Percentiles rank a stretch among this genome's conserved stretches.
Conservation (phyloP, 2,888 invertebrate species). For the Drosophila yooni region DNA sequence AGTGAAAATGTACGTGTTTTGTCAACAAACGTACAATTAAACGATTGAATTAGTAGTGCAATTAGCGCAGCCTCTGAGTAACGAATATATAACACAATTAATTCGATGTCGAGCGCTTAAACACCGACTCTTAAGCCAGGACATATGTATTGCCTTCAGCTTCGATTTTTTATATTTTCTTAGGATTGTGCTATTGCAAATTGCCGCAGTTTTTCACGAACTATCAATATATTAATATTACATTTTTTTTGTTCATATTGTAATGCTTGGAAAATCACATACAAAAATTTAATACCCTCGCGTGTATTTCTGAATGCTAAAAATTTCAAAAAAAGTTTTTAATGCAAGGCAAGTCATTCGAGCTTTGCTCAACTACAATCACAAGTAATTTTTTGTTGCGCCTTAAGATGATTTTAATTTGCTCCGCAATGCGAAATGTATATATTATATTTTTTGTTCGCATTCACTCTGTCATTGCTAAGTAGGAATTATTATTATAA, state of each 20-base stretch:
- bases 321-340: neutral
- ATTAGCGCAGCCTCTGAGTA: neutral
- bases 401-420: neutral
- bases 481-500: neutral
- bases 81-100: neutral
- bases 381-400: neutral
- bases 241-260: neutral
- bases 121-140: neutral
- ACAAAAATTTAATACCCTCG: neutral
- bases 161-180: neutral
- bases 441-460: neutral
- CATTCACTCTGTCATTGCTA: neutral
- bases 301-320: neutral
- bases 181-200: neutral
- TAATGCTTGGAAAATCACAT: neutral
- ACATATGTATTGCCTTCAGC: neutral
- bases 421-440: neutral
- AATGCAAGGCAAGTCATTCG: neutral
- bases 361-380: neutral
- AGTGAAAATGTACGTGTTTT: slow-evolving; percentile 1
- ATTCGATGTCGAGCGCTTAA: neutral
- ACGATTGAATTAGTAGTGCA: slow-evolving; percentile 1
- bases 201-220: neutral
- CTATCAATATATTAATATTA: neutral
- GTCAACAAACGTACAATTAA: slow-evolving; percentile 13